Conservation (phyloP, 2,113 vertebrate species). For the Lophotis ruficrista region DNA sequence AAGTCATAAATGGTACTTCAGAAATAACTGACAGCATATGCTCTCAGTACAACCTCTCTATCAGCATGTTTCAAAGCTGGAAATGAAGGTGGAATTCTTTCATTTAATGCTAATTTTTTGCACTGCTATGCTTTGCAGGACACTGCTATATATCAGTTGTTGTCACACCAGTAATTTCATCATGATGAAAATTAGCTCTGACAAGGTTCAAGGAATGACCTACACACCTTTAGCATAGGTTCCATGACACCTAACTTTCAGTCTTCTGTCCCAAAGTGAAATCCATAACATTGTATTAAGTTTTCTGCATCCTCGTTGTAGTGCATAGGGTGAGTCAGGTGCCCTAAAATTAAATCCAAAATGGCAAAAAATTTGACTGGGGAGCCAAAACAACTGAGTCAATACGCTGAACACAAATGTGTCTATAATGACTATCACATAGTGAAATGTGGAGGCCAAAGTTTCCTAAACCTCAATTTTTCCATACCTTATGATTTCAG, state of each 20-base stretch:
- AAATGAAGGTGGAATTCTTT: not conserved
- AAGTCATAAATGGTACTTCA: not conserved
- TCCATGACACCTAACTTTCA: not conserved
- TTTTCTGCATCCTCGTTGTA: not conserved
- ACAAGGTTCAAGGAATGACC: not conserved
- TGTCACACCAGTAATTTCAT: not conserved
- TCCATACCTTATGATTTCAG: not conserved
- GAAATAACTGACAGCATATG: not conserved
- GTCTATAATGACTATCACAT: not conserved
- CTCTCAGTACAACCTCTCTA: not conserved
- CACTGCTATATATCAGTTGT: not conserved
- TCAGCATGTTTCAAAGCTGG: not conserved
- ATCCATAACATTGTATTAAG: not conserved
- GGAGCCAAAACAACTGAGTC: not conserved
- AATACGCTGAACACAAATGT: not conserved
- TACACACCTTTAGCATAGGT: not conserved
- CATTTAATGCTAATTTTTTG: not conserved
- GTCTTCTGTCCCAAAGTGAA: not conserved
- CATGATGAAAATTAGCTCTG: not conserved
- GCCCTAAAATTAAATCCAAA: not conserved
- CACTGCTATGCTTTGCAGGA: not conserved
- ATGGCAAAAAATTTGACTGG: not conserved
- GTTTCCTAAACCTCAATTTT: not conserved
- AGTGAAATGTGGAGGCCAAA: not conserved
- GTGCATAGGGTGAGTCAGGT: not conserved